Evolutionary conservation across 2,113 vertebrate genomes (phyloP).

Genomic region (Fukomys damarensis): DNA sequence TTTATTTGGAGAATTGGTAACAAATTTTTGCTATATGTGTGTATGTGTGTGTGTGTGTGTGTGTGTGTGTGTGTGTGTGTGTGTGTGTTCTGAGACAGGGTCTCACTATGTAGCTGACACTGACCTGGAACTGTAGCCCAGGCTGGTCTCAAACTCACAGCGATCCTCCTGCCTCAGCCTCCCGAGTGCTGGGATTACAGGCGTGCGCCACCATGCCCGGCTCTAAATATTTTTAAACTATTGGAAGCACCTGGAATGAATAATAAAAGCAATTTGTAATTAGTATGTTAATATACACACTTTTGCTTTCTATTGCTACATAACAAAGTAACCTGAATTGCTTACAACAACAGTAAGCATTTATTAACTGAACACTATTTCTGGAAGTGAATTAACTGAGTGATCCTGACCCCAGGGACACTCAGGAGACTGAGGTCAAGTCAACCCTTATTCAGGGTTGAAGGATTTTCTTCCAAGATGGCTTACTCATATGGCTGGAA

Average conservation of each 20-base stretch:
- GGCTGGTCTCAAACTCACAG: too few relatives aligned
- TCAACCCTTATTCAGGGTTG: background rate
- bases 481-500: background rate
- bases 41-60: too few relatives aligned
- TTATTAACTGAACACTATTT: background rate
- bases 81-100: too few relatives aligned
- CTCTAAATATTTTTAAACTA: slow-evolving; percentile 23
- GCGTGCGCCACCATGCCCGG: too few relatives aligned
- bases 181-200: too few relatives aligned
- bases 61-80: too few relatives aligned
- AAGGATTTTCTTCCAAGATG: background rate
- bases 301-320: background rate
- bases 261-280: slow-evolving; percentile 5
- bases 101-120: too few relatives aligned
- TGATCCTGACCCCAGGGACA: background rate
- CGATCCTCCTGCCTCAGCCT: too few relatives aligned
- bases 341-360: background rate
- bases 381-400: background rate
- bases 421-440: background rate
- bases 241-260: slow-evolving; percentile 15
- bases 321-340: background rate
- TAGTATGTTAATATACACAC: background rate
- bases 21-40: background rate
- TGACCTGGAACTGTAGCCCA: too few relatives aligned
- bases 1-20: background rate